Base-by-base conservation (phyloP, 2,888 invertebrate genomes). In the Noctua comes region DNA sequence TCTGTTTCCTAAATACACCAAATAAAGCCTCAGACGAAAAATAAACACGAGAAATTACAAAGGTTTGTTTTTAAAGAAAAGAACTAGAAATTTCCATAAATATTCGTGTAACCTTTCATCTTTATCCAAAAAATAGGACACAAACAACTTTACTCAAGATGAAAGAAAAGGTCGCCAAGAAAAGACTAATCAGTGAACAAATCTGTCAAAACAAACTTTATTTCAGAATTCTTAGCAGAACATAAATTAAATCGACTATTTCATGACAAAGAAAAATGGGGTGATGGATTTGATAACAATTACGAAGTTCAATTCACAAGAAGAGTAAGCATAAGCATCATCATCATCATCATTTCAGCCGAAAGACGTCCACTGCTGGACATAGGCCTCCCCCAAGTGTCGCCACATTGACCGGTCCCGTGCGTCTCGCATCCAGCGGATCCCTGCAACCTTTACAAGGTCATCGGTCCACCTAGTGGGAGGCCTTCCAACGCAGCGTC, bases 171-270 rank as follows among this genome's bases (percentile, higher is more conserved):
- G 66, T 73, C 66, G 43, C 16, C 51, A 64, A 68, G 27, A 68
- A 78, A 78, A 54, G 43, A 46, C 36, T 66, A 8, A 68, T 46
- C 57, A 62, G 66, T 65, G 18, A 77, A 69, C 13, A 70, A 36
- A n/a, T 64, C 70, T 69, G 59, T 75, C 65, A 79, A 75, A 59
- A 43, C 18, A 40, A 46, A 70, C 48, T 74, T 70, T 69, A 79
- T 62, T 65, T 0, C 31, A 70, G 10, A 36, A 68, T 36, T 11
- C 1, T 10, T 16, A 27, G 10, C n/a, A 40, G 36, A 27, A n/a
- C 24, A n/a, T 21, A 18, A 16, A 57, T n/a, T 5, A 2, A 31
- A 31, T 13, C 18, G 2, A n/a, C 16, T 5, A 27, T 18, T 13
- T 57, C 13, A 21, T 71, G 4, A 21, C 48, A 40, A 73, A 18